A percentile compares a stretch with the other conserved stretches of the same genome.
phyloP scores from a whole-genome alignment of 2,113 vertebrate genomes.

The Caloenas nicobarica region DNA sequence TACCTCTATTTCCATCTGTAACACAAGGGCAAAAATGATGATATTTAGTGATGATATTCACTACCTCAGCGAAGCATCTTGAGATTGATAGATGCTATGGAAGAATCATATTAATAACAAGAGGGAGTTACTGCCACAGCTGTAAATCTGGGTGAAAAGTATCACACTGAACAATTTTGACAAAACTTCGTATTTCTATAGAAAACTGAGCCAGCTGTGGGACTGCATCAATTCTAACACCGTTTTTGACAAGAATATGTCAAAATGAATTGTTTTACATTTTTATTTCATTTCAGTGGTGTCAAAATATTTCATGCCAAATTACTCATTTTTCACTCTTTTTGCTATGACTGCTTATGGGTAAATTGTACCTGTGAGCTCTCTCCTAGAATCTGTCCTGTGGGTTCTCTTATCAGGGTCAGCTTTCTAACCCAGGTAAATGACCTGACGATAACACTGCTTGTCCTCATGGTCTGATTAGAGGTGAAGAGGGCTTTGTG shows the following conservation, averaged over 20 bases:
- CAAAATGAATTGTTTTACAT: neutral
- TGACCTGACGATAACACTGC: neutral
- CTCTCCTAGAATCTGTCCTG: neutral
- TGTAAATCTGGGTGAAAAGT: conserved; percentile 2
- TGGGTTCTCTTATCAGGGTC: neutral
- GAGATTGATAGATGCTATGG: neutral
- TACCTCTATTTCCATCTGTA: neutral
- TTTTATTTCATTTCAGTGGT: neutral
- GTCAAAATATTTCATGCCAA: neutral
- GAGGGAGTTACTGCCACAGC: neutral
- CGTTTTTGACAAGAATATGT: neutral
- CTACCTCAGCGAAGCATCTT: neutral
- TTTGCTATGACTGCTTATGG: neutral
- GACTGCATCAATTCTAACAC: neutral
- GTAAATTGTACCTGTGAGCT: neutral
- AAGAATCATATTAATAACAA: neutral
- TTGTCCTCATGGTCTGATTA: neutral
- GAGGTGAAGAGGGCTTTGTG: neutral
- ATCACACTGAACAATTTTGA: neutral
- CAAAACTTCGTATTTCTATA: neutral
- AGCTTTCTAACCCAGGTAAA: neutral
- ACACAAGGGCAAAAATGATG: neutral
- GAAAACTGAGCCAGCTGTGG: neutral
- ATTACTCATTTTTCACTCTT: neutral
- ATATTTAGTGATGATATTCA: neutral